These are phyloP conservation scores for Lumbricus terrestris DNA, from an alignment of 2,888 invertebrate species.

Conservation along the genomic window DNA sequence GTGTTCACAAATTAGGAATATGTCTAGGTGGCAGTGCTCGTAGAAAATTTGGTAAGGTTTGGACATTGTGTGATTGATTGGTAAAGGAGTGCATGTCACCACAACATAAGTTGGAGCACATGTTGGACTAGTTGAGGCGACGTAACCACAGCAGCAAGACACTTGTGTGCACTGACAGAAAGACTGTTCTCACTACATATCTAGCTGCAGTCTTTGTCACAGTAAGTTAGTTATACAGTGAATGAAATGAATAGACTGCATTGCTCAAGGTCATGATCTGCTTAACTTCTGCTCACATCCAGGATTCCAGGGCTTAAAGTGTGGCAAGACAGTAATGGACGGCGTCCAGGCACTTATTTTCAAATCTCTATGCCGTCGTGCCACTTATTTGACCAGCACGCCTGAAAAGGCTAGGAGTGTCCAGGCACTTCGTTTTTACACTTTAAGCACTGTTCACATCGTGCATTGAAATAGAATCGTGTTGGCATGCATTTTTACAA, in stretches of 20 bases:
- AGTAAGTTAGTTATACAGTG: not conserved
- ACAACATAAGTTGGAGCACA: not conserved
- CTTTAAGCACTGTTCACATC: not conserved
- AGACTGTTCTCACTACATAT: not conserved
- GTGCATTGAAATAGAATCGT: not conserved
- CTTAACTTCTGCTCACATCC: too few relatives aligned
- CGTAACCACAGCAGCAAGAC: not conserved
- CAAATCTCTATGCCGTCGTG: too few relatives aligned
- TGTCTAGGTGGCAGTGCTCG: not conserved
- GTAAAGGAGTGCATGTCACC: not conserved
- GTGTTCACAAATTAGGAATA: not conserved
- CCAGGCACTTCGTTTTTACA: too few relatives aligned
- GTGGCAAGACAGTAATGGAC: too few relatives aligned
- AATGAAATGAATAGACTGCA: too few relatives aligned
- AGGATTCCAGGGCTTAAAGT: too few relatives aligned
- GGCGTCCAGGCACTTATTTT: too few relatives aligned
- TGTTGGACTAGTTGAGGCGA: not conserved
- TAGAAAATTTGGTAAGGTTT: not conserved
- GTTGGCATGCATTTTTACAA: not conserved
- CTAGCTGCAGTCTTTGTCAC: too few relatives aligned
- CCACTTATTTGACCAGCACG: too few relatives aligned
- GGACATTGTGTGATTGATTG: not conserved
- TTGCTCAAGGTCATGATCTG: too few relatives aligned
- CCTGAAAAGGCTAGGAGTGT: too few relatives aligned
- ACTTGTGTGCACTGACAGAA: not conserved